Base-by-base conservation (phyloP, 1,140 invertebrate species). In the Pissodes strobi region DNA sequence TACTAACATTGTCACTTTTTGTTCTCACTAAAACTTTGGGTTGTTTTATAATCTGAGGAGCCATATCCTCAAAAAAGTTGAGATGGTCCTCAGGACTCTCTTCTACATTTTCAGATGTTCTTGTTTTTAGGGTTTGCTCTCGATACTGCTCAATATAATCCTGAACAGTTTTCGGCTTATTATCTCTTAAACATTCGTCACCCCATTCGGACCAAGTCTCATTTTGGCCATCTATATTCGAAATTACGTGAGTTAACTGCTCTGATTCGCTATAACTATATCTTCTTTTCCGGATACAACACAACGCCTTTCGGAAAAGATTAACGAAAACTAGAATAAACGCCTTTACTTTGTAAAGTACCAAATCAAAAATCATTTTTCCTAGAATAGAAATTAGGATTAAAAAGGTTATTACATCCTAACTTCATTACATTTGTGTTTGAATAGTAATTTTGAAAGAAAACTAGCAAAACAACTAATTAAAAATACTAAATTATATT, bases 51-150 rank as follows among this genome's bases (percentile, higher is more conserved):
- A 84, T 84, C 68, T 75, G 76, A 61, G 83, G 83, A 21, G 80
- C 76, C 83, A 85, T 85, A 64, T 84, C 78, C 78, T 83, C 75
- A 69, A 84, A 84, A 34, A 82, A 82, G 67, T 84, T 79, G 2
- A 75, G 71, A 18, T 80, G 77, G 37, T 82, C 78, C 5, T 74
- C 69, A 3, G 62, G 21, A 21, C 69, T 55, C 73, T 45, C 66
- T 76, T 77, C 4, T 64, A 56, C 4, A 69, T 62, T 46, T 23
- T 67, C 38, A 51, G 46, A 45, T 3, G 38, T 49, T 5, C 67
- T 55, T 37, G 37, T 38, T 17, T 59, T 59, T 9, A 59, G 13
- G 6, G 61, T 72, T 68, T 82, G 79, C 60, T 83, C 80, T 59
- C 83, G 68, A 57, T 84, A 85, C 43, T 80, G 76, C 25, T 84